Evolutionary conservation across 23 tunicate genomes (phyloP).

Genomic region (Trididemnum clinides): DNA sequence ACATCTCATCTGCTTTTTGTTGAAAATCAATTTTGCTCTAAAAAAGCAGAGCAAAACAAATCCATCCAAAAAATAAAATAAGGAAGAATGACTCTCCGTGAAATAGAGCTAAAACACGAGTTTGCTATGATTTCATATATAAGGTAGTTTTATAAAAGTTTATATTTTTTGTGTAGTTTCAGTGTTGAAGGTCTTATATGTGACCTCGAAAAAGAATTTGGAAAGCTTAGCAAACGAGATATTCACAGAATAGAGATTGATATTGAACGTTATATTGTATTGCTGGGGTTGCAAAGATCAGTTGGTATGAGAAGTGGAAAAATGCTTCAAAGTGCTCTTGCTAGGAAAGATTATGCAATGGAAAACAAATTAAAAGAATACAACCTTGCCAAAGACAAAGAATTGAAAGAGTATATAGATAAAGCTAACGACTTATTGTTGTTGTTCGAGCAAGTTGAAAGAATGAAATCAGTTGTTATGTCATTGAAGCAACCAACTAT

Average conservation of each 20-base stretch:
- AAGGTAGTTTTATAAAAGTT: not conserved
- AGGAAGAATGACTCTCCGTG: no score
- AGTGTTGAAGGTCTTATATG: not conserved
- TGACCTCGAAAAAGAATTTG: not conserved
- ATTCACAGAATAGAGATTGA: not conserved
- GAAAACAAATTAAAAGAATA: conserved; percentile 5
- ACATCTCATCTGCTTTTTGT: not conserved
- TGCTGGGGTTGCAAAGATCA: conserved; percentile 2
- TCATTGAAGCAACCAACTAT: conserved; percentile 30
- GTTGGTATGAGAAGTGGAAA: conserved; percentile 6
- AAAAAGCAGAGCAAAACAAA: no score
- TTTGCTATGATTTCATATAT: not conserved
- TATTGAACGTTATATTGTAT: conserved; percentile 12
- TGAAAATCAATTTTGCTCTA: no score
- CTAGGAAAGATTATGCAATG: conserved; percentile 1
- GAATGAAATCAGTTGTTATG: conserved; percentile 31
- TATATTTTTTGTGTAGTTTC: not conserved
- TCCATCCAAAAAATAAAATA: no score
- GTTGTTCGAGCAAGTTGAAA: conserved; percentile 22
- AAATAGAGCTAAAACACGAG: no score
- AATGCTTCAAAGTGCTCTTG: not conserved
- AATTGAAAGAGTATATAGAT: not conserved
- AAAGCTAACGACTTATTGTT: conserved; percentile 6
- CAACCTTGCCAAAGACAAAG: not conserved
- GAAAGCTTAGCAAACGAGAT: not conserved